Percentiles rank a stretch among this genome's conserved stretches.
Conservation (phyloP, 1,140 invertebrate genomes). For the Trypoxylus dichotomus region DNA sequence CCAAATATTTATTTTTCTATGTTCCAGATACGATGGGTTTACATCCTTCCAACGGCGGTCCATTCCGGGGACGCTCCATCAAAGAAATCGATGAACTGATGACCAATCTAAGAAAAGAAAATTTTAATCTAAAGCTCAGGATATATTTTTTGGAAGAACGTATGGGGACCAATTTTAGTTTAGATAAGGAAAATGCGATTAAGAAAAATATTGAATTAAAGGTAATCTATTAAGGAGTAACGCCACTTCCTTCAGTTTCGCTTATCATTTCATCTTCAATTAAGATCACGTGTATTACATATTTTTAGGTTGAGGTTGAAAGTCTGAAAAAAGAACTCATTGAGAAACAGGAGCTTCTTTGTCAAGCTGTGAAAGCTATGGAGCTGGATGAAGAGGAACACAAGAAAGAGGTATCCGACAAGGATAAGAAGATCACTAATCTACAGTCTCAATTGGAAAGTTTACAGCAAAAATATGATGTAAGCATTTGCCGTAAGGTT, state of each 20-base stretch:
- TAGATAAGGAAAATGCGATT: conserved; percentile 64
- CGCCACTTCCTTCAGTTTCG: too few relatives aligned
- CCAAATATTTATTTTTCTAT: background rate
- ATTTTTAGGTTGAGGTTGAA: conserved; percentile 73
- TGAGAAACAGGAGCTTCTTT: conserved; percentile 81
- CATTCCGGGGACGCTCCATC: conserved; percentile 61
- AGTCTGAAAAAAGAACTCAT: conserved; percentile 74
- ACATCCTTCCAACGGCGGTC: conserved; percentile 35
- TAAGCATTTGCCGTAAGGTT: background rate
- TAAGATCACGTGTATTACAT: background rate
- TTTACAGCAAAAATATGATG: conserved; percentile 36
- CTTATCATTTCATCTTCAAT: background rate
- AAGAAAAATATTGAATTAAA: conserved; percentile 79
- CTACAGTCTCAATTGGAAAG: conserved; percentile 28
- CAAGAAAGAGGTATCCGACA: conserved; percentile 42
- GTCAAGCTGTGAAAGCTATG: conserved; percentile 79
- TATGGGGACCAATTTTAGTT: conserved; percentile 64
- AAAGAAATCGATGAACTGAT: conserved; percentile 91
- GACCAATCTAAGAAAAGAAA: conserved; percentile 80
- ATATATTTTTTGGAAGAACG: conserved; percentile 90
- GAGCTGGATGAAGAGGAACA: conserved; percentile 58
- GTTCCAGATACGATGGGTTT: conserved; percentile 44
- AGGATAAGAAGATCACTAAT: conserved; percentile 30
- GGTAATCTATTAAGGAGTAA: conserved; percentile 54
- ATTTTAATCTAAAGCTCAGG: conserved; percentile 87